Base-by-base conservation (phyloP, 2,797 vertebrate genomes). In the Allobates femoralis region DNA sequence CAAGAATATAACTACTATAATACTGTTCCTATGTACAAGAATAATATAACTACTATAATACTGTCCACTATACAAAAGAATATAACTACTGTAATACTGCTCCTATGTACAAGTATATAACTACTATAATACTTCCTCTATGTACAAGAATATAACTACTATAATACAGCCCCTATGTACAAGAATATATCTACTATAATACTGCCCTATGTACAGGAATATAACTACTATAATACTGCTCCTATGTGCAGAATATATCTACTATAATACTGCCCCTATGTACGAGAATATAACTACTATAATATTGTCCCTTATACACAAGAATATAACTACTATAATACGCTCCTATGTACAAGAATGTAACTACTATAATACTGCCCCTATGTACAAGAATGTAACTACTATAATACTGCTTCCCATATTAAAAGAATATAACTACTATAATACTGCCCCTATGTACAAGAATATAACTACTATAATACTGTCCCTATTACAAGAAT, bases 391-490 rank as follows among this genome's bases (percentile, higher is more conserved):
- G 62, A 66, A 66, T 66, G 30, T 66, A 66, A 66, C 62, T 66
- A 66, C 62, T 66, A 66, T 66, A 66, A 30, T 66, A 66, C 62
- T 66, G 28, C 60, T 7, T 15, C 62, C n/a, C n/a, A n/a, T 66
- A 66, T 66, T n/a, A n/a, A n/a, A n/a, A n/a, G n/a, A n/a, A n/a
- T n/a, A n/a, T n/a, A n/a, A n/a, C n/a, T n/a, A n/a, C n/a, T n/a
- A n/a, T n/a, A n/a, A n/a, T n/a, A n/a, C n/a, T n/a, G n/a, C n/a
- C n/a, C n/a, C n/a, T n/a, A n/a, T n/a, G n/a, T n/a, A n/a, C n/a
- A n/a, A n/a, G n/a, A n/a, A n/a, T n/a, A 67, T 67, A 67, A 67
- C 30, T 67, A 67, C 64, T 67, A 67, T 67, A 67, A 67, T 67
- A 67, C 30, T 67, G 30, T 30, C 10, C 64, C 30, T 34, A 67